Base-by-base conservation (phyloP, 2,113 vertebrate genomes). In the Epinephelus lanceolatus region DNA sequence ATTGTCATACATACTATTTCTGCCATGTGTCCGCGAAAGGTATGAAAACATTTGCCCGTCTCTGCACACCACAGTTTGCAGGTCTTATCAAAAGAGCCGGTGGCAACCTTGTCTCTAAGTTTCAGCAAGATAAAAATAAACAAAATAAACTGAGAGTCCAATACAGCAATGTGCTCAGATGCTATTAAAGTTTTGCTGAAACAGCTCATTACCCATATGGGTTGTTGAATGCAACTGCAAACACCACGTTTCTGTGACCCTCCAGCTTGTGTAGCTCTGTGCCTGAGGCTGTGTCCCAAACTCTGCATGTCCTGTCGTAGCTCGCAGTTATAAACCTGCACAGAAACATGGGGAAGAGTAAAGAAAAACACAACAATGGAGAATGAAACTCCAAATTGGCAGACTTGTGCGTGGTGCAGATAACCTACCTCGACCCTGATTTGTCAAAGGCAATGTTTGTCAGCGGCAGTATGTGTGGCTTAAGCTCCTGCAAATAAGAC, bases 401-500 rank as follows among this genome's bases (percentile, higher is more conserved):
- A 80, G 45, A 37, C 5, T 33, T 55, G 14, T 62, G n/a, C 3
- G 56, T 62, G 47, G 61, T 84, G 88, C 69, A 81, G 56, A 73
- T 69, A 71, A 80, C 97, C 95, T 94, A 99, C 98, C 96, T 94
- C 14, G 98, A 97, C 77, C 98, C 98, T 15, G 98, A 96, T 94
- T 99, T 99, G 92, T 99, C 97, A 91, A 99, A 97, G 9, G 97
- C 97, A 13, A 98, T 96, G n/a, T 99, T 99, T 30, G 98, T 99
- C 93, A 99, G 86, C 0, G 98, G 98, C 76, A 99, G 81, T 73
- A 99, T 90, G 83, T 99, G 98, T 60, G 97, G 96, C 92, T 95
- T 96, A 37, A 99, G 96, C 53, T 95, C 96, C 98, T 99, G 91
- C 33, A 71, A 27, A 65, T 72, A 63, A 85, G 17, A 62, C 1